Evolutionary conservation across 2,797 vertebrate genomes (phyloP).

Genomic region (Bradypodion ventrale): DNA sequence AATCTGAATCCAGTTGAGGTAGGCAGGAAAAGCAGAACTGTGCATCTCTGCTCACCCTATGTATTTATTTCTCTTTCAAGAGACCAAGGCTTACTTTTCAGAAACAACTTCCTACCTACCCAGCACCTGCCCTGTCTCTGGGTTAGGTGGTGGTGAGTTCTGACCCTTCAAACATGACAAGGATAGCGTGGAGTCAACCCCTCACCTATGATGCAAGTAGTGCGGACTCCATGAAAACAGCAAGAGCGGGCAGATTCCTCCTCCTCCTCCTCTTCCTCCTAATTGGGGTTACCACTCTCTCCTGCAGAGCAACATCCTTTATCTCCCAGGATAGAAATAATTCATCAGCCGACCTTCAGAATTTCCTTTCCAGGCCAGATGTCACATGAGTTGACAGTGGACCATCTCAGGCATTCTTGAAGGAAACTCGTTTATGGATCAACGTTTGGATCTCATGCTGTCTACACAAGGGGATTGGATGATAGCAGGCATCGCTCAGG

Average conservation of each 20-base stretch:
- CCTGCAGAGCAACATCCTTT: background rate
- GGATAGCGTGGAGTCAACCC: too few relatives aligned
- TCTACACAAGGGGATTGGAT: too few relatives aligned
- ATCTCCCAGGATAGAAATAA: background rate
- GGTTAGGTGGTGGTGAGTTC: too few relatives aligned
- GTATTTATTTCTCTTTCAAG: background rate
- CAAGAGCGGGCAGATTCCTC: too few relatives aligned
- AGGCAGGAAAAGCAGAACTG: background rate
- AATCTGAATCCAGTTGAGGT: constrained; percentile 32
- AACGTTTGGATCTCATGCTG: background rate
- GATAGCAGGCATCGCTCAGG: too few relatives aligned
- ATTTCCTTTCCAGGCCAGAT: background rate
- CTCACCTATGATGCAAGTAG: too few relatives aligned
- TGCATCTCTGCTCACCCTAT: background rate
- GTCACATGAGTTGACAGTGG: background rate
- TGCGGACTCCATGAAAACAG: too few relatives aligned
- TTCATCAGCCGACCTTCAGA: background rate
- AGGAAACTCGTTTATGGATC: background rate
- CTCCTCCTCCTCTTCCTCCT: background rate
- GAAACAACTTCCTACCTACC: background rate
- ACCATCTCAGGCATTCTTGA: background rate
- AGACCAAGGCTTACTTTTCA: background rate
- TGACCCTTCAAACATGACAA: too few relatives aligned
- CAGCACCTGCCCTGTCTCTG: background rate
- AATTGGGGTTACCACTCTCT: background rate